These are phyloP conservation scores for Mythimna loreyi DNA, from an alignment of 2,888 invertebrate genomes.

Conservation along the genomic window DNA sequence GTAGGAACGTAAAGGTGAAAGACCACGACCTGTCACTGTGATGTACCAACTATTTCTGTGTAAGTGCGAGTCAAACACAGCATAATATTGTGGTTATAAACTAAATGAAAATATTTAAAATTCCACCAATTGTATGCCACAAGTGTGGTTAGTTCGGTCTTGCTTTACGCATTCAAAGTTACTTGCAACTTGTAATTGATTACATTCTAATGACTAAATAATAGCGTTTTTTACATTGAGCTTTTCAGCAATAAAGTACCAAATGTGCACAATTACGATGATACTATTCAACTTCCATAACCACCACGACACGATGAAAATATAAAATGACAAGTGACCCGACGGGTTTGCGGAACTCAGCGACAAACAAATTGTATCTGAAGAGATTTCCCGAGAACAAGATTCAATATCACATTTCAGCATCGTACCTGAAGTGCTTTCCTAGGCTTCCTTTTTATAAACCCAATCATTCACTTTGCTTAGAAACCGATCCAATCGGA, in stretches of 20 bases:
- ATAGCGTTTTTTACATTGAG: neutral
- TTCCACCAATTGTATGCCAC: neutral
- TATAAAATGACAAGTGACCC: constrained; percentile 1
- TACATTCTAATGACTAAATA: neutral
- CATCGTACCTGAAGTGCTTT: neutral
- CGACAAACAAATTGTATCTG: constrained; percentile 16
- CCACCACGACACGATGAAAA: neutral
- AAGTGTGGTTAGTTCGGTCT: neutral
- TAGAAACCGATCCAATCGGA: neutral
- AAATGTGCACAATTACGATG: constrained; percentile 17
- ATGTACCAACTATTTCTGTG: constrained; percentile 7
- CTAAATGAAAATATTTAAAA: constrained; percentile 15
- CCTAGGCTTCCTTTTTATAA: neutral
- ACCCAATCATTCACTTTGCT: neutral
- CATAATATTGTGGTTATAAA: constrained; percentile 14
- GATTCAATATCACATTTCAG: constrained; percentile 21
- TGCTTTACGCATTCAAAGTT: neutral
- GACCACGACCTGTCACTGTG: constrained; percentile 10
- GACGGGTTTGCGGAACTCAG: neutral
- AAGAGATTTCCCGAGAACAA: constrained; percentile 2
- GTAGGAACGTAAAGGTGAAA: constrained; percentile 11
- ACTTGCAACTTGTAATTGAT: neutral
- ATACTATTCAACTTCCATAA: neutral
- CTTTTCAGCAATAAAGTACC: neutral
- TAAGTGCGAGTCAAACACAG: neutral